These are phyloP conservation scores for Protodeltote pygarga DNA, from an alignment of 2,888 invertebrate genomes.

Conservation along the genomic window DNA sequence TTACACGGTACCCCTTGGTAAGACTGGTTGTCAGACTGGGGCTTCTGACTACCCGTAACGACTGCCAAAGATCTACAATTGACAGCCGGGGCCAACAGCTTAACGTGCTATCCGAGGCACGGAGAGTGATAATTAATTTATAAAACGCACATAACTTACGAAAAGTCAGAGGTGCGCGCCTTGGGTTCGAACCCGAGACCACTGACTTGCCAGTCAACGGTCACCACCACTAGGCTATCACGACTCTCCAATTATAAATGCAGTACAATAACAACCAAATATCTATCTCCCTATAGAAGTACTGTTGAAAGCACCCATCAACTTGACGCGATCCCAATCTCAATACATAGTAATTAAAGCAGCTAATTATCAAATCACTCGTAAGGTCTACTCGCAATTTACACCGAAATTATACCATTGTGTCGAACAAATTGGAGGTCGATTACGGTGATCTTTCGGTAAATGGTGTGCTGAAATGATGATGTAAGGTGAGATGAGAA, in stretches of 20 bases:
- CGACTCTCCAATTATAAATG: constrained; percentile 7
- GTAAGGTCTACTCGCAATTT: constrained; percentile 35
- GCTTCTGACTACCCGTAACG: too few relatives aligned
- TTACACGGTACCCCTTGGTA: too few relatives aligned
- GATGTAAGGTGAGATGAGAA: constrained; percentile 9
- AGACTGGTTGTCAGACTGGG: too few relatives aligned
- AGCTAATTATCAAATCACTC: constrained; percentile 61
- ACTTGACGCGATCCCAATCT: constrained; percentile 32
- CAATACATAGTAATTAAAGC: constrained; percentile 55
- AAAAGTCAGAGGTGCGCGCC: too few relatives aligned
- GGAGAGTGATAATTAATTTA: too few relatives aligned
- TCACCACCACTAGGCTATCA: too few relatives aligned
- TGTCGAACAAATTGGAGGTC: constrained; percentile 33
- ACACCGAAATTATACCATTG: constrained; percentile 40
- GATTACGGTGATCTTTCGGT: constrained; percentile 8
- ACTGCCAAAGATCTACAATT: too few relatives aligned
- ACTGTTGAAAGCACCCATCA: constrained; percentile 42
- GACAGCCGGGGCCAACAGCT: too few relatives aligned
- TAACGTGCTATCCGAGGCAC: too few relatives aligned
- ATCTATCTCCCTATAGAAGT: constrained; percentile 8
- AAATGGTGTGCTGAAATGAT: constrained; percentile 13
- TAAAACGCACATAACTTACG: too few relatives aligned
- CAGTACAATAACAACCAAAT: constrained; percentile 30
- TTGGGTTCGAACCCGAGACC: too few relatives aligned
- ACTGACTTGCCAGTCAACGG: too few relatives aligned